phyloP scores from a whole-genome alignment of 2,888 invertebrate species.

The Tethea ocularis region DNA sequence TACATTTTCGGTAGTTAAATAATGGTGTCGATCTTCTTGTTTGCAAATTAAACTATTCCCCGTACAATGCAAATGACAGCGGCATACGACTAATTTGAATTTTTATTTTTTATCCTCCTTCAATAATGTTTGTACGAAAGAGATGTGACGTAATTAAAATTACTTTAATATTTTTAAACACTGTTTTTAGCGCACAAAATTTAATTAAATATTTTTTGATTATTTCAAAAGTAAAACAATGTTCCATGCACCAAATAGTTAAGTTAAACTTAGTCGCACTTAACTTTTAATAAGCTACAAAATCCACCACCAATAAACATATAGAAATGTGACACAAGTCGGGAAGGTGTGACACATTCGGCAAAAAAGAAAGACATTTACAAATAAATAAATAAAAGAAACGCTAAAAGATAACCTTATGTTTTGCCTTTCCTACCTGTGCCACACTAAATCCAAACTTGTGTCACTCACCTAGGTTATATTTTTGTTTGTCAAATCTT shows the following conservation, averaged over 20 bases:
- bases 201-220: too few species aligned
- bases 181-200: slow-evolving; percentile 20
- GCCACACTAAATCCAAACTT: slow-evolving; percentile 81
- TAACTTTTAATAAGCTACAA: slow-evolving; percentile 26
- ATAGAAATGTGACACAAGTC: slow-evolving; percentile 79
- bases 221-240: not conserved
- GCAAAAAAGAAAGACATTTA: slow-evolving; percentile 41
- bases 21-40: too few species aligned
- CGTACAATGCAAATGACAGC: too few species aligned
- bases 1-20: not conserved
- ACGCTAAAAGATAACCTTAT: slow-evolving; percentile 22
- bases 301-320: slow-evolving; percentile 26
- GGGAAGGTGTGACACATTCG: slow-evolving; percentile 81
- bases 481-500: slow-evolving; percentile 36
- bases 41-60: too few species aligned
- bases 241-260: slow-evolving; percentile 12
- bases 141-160: too few species aligned
- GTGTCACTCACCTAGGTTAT: slow-evolving; percentile 79
- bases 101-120: too few species aligned
- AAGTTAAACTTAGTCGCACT: slow-evolving; percentile 1
- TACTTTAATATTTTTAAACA: too few species aligned
- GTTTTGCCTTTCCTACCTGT: slow-evolving; percentile 79
- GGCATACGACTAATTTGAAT: too few species aligned
- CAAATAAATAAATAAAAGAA: slow-evolving; percentile 30
- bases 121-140: too few species aligned